These are phyloP conservation scores for Bombus difficillimus DNA, from an alignment of 1,140 invertebrate species.

Conservation along the genomic window DNA sequence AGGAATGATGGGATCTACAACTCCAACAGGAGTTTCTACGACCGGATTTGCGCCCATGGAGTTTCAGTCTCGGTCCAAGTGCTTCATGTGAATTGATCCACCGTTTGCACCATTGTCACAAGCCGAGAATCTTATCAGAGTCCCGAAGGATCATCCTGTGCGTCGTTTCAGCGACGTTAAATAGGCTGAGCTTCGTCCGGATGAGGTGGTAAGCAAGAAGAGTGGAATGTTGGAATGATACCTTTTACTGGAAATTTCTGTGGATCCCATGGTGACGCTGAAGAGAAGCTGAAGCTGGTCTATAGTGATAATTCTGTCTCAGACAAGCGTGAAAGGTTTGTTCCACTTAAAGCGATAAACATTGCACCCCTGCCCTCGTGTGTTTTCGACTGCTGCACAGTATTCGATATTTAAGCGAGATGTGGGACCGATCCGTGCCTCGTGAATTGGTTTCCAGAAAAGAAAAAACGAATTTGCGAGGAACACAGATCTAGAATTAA, in stretches of 20 bases:
- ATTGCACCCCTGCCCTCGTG: slow-evolving; percentile 16
- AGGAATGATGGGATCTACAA: slow-evolving; percentile 72
- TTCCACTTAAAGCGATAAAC: not conserved
- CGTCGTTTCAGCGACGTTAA: not conserved
- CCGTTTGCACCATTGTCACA: not conserved
- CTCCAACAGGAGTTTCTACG: slow-evolving; percentile 74
- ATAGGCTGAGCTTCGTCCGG: not conserved
- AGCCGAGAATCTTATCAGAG: not conserved
- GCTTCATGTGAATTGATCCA: slow-evolving; percentile 75
- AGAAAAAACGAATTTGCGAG: not conserved
- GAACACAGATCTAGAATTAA: not conserved
- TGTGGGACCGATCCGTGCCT: slow-evolving; percentile 1
- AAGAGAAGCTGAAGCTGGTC: not conserved
- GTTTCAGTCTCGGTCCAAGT: slow-evolving; percentile 78
- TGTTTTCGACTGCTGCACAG: slow-evolving; percentile 64
- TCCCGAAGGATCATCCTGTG: not conserved
- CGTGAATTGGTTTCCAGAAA: not conserved
- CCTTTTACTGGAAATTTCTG: not conserved
- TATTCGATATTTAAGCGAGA: slow-evolving; percentile 60
- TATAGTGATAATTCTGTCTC: slow-evolving; percentile 3
- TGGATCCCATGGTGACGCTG: not conserved
- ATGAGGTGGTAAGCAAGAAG: not conserved
- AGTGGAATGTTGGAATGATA: not conserved
- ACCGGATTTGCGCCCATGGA: slow-evolving; percentile 76
- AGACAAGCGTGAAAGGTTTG: slow-evolving; percentile 3